Percentiles rank a stretch among this genome's conserved stretches.
phyloP scores from a whole-genome alignment of 2,113 vertebrate species.

The Syngnathus typhle region DNA sequence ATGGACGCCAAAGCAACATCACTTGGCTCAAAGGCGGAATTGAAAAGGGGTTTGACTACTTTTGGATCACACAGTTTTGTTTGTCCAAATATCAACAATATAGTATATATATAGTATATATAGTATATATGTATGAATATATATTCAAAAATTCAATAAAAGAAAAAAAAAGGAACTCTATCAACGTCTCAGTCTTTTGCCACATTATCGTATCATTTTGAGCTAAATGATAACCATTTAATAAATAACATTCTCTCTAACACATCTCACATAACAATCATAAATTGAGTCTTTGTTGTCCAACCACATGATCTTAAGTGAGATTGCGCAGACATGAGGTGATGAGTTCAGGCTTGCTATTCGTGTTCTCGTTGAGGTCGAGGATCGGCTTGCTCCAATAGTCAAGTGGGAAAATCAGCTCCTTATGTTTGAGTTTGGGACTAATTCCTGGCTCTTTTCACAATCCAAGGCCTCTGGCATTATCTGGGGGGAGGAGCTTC shows the following conservation, averaged over 20 bases:
- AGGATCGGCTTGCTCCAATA: background rate
- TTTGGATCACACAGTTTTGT: background rate
- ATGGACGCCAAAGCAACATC: too few species aligned
- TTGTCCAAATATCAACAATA: too few species aligned
- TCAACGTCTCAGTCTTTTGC: background rate
- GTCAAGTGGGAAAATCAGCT: slow-evolving; percentile 1
- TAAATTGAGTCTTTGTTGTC: background rate
- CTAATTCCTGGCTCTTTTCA: background rate
- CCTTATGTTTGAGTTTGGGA: background rate
- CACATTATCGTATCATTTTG: background rate
- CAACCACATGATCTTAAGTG: background rate
- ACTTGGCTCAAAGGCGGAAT: too few species aligned
- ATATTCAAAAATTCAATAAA: too few species aligned
- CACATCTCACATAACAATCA: background rate
- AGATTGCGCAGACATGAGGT: background rate
- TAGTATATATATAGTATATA: too few species aligned
- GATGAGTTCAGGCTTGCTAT: background rate
- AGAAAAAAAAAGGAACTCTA: background rate
- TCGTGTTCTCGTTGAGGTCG: background rate
- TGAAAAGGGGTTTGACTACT: background rate
- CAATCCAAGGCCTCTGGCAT: background rate
- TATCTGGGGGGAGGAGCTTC: background rate
- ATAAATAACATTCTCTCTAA: background rate
- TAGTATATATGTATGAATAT: too few species aligned
- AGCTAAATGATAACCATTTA: background rate